Evolutionary conservation across 2,888 invertebrate genomes (phyloP), one percentile per base, ranked within the genome.

Genomic region (Cacoxenus indagator): DNA sequence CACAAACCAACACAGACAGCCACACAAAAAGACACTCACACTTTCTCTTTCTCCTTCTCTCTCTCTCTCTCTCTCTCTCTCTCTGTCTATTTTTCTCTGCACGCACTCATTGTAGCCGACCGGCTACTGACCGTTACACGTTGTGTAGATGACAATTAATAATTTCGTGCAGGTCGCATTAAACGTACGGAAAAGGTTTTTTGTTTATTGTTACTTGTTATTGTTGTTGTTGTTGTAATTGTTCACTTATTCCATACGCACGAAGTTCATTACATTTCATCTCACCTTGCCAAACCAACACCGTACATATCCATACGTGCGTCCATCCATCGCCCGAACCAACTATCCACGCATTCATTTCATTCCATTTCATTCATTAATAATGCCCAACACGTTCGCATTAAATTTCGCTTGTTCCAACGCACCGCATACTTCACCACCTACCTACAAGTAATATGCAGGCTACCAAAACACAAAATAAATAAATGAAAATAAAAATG

Each of bases 321-420:
- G 6, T 14, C 17, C 17, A 14, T 48, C 14, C 48, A n/a, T 2
- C 57, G 57, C 2, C 29, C 9, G 17, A 6, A 1, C 14, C 9
- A 24, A 6, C 26, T 26, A 22, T 5, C 24, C 26, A 17, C 29
- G 17, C 57, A 57, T 57, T 57, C n/a, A n/a, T n/a, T n/a, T n/a
- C n/a, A 4, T 37, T 5, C 9, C 6, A 8, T 37, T 37, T 37
- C 9, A 37, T 24, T 54, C 2, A 37, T 37, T 37, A 37, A 4
- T 4, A 27, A 57, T 57, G 57, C 57, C n/a, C n/a, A 26, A 17
- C 57, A 57, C 29, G 57, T 57, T 29, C 17, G 17, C 48, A 48
- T 48, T 48, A n/a, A 29, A n/a, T 57, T 57, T 57, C 57, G 57
- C 57, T 57, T 17, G 37, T 31, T 6, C 31, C 37, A 37, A 9